Evolutionary conservation across 2,888 invertebrate species (phyloP), one percentile per base, ranked within the genome.

Genomic region (Nasonia oneida): DNA sequence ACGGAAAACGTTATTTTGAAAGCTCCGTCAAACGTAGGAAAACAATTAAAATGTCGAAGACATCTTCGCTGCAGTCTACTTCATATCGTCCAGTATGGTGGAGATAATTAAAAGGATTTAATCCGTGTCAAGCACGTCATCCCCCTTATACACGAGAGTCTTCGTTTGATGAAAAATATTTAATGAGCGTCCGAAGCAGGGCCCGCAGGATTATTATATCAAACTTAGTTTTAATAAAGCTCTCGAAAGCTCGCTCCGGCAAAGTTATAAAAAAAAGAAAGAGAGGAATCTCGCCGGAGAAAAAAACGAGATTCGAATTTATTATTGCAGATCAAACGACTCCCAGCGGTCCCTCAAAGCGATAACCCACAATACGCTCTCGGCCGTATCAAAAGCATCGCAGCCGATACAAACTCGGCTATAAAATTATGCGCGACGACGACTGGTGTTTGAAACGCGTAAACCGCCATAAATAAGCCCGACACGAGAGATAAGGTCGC

Each of bases 81-180:
- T n/a, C 3, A 37, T 37, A 37, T 37, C 64, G 3, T 29, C 18
- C 1, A 29, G 12, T n/a, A 61, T 61, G 23, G 39, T 6, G 47
- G 15, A 53, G 64, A 78, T 78, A 67, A 78, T 78, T 78, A 78
- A 64, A 64, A 15, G 23, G 29, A 64, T 79, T 67, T 47, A 67
- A 79, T 79, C 50, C 67, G 18, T 67, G 64, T 67, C 78, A 79
- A 79, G 67, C 14, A 67, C 39, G 50, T 67, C 18, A 67, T 67
- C 67, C 47, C 39, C 67, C 57, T 61, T 61, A 61, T 67, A 10
- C 47, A 29, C 29, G 42, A 78, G 18, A 79, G 53, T 23, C 57
- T 18, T 6, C 71, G 23, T 39, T 80, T 57, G 39, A 71, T 71
- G 53, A 23, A 37, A 15, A n/a, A 70, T 71, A 71, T 3, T 67